phyloP scores from a whole-genome alignment of 2,113 vertebrate species.

The Cyanoramphus novaezelandiae region DNA sequence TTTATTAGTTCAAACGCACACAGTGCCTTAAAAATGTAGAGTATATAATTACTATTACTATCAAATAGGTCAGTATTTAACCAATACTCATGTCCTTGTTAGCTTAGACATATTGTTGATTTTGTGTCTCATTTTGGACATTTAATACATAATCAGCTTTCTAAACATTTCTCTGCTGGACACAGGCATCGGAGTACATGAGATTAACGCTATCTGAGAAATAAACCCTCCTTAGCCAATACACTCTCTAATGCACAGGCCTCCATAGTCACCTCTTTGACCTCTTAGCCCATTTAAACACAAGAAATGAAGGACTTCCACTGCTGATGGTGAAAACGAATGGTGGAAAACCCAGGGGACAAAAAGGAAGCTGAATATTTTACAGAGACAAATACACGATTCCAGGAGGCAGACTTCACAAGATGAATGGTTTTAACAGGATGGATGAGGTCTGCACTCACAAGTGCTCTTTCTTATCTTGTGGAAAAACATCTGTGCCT shows the following conservation, averaged over 20 bases:
- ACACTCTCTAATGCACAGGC: not conserved
- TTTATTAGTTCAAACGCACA: slow-evolving; percentile 1
- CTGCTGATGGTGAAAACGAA: not conserved
- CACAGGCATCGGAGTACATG: not conserved
- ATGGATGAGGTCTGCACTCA: not conserved
- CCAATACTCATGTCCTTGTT: not conserved
- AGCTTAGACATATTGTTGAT: not conserved
- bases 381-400: not conserved
- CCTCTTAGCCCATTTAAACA: not conserved
- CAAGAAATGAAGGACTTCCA: not conserved
- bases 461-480: not conserved
- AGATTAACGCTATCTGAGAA: not conserved
- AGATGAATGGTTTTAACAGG: not conserved
- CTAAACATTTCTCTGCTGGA: slow-evolving; percentile 18
- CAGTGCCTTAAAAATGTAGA: slow-evolving; percentile 6
- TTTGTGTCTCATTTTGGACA: not conserved
- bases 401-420: not conserved
- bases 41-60: not conserved
- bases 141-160: slow-evolving; percentile 44
- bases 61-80: slow-evolving; percentile 15
- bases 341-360: not conserved
- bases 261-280: not conserved
- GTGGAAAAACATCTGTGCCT: not conserved
- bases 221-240: not conserved
- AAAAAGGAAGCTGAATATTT: not conserved